phyloP scores from a whole-genome alignment of 2,888 invertebrate genomes.

The Sussaba pulchella region DNA sequence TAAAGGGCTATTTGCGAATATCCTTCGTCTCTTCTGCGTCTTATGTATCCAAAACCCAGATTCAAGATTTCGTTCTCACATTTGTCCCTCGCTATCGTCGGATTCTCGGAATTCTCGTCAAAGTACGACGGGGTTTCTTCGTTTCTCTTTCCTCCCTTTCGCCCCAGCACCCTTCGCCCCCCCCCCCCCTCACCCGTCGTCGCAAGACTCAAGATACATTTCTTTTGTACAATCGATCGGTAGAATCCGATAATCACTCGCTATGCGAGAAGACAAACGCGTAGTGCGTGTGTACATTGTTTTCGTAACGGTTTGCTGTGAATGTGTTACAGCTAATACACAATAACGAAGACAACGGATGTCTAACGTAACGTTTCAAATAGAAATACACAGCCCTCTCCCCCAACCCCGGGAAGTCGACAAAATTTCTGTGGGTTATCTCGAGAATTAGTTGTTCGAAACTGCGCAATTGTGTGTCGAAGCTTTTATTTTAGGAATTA shows the following conservation, averaged over 20 bases:
- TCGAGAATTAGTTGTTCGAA: constrained; percentile 9
- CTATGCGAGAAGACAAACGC: not conserved
- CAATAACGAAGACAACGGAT: not conserved
- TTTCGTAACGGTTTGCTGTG: constrained; percentile 12
- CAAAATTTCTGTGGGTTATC: constrained; percentile 27
- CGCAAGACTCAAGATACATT: constrained; percentile 66
- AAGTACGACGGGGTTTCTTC: constrained; percentile 42
- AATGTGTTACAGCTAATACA: too few relatives aligned
- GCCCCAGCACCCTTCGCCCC: too few relatives aligned
- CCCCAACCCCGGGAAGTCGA: too few relatives aligned
- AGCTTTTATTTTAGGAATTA: too few relatives aligned
- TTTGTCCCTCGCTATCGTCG: not conserved
- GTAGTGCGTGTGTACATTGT: constrained; percentile 13
- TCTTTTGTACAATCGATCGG: constrained; percentile 56
- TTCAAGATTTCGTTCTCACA: constrained; percentile 67
- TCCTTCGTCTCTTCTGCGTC: constrained; percentile 35
- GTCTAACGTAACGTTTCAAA: constrained; percentile 9
- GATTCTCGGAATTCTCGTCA: constrained; percentile 64
- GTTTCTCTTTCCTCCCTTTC: constrained; percentile 59
- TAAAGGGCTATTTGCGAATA: not conserved
- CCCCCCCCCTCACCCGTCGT: constrained; percentile 38
- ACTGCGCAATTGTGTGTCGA: not conserved
- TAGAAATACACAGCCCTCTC: constrained; percentile 27
- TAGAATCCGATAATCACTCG: not conserved
- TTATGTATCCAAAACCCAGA: constrained; percentile 49